Evolutionary conservation across 1,140 invertebrate genomes (phyloP).

Genomic region (Homarus americanus): DNA sequence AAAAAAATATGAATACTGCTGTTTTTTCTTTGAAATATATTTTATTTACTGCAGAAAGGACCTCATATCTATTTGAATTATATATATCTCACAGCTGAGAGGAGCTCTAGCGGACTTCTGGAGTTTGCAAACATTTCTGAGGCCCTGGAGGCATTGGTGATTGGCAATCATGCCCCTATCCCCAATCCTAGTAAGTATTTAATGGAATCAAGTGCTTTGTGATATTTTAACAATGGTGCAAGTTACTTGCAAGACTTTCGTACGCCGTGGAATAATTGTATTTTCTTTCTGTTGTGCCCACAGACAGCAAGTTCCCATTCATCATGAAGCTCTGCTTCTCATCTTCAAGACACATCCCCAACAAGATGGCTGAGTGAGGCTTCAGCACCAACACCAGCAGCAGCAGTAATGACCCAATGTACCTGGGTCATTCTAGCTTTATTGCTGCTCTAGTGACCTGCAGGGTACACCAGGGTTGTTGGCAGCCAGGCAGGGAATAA

Average conservation of each 20-base stretch:
- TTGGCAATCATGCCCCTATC: conserved; percentile 96
- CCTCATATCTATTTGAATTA: conserved; percentile 65
- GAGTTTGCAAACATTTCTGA: conserved; percentile 94
- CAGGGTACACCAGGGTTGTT: conserved; percentile 71
- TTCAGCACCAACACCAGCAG: conserved; percentile 33
- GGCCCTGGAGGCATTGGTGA: conserved; percentile 95
- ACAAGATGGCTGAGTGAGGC: conserved; percentile 66
- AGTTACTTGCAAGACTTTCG: too few relatives aligned
- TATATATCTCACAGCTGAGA: conserved; percentile 78
- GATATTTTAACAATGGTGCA: too few relatives aligned
- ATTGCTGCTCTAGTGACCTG: conserved; percentile 60
- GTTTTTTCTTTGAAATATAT: not conserved
- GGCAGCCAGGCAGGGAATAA: conserved; percentile 66
- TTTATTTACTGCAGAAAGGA: not conserved
- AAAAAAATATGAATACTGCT: too few relatives aligned
- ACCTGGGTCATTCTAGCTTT: conserved; percentile 34
- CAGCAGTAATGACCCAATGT: conserved; percentile 42
- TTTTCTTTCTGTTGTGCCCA: conserved; percentile 75
- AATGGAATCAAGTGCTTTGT: not conserved
- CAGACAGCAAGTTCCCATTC: conserved; percentile 97
- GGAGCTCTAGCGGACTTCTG: conserved; percentile 93
- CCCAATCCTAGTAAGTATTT: conserved; percentile 85
- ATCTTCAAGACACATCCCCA: conserved; percentile 73
- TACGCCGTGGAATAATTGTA: too few relatives aligned
- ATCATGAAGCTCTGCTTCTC: conserved; percentile 98